Evolutionary conservation across 2,888 invertebrate species (phyloP), one percentile per base, ranked within the genome.

Genomic region (Acleris holmiana): DNA sequence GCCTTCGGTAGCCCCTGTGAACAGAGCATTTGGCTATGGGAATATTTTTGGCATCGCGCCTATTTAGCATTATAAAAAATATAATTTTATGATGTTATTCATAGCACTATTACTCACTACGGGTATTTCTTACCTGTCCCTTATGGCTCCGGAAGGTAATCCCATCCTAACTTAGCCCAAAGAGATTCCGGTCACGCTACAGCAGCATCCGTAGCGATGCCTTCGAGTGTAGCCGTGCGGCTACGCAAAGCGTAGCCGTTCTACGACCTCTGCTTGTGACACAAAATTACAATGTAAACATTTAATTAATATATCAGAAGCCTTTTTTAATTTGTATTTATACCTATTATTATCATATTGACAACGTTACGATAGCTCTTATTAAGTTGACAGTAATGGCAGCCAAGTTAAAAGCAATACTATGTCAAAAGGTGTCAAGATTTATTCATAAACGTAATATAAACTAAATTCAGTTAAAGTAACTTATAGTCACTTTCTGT

Each of bases 131-230:
- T 13, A 8, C 35, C 35, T 4, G 35, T 4, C 10, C 35, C 35
- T 35, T 35, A 4, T 6, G 44, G 17, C 1, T 44, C n/a, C n/a
- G 17, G 44, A 17, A 15, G 44, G 7, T 15, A 44, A 17, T 15
- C 7, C 44, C n/a, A 44, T 4, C 41, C 2, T n/a, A 49, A 17
- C 21, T 44, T 41, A 13, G 13, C 8, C 15, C 18, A 15, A 40
- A 25, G 41, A 13, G 54, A 54, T 54, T 64, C 58, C 46, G 44
- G 58, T 54, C 64, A 64, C 58, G 48, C 46, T 40, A 23, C 25
- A 35, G 46, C 57, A 40, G 50, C 62, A 47, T 21, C 18, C 64
- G 64, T 65, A 65, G 59, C 59, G 29, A 3, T 47, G 47, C 23
- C 53, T 64, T 48, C 53, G 29, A 46, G 41, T n/a, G 51, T 35